Evolutionary conservation across 2,888 invertebrate genomes (phyloP).

Genomic region (Antheraea assamensis): DNA sequence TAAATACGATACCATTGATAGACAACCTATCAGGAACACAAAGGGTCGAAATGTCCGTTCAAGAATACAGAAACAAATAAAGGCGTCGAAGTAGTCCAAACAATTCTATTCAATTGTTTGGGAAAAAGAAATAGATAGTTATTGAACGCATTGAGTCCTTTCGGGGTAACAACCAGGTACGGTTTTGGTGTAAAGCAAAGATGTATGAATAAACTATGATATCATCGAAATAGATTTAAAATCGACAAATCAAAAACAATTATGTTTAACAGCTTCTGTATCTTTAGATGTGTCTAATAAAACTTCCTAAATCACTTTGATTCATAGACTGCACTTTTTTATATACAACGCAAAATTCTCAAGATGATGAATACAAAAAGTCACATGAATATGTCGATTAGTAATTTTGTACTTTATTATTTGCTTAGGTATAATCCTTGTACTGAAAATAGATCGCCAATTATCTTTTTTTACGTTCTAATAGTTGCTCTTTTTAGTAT

Average conservation of each 20-base stretch:
- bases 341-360: too few relatives aligned
- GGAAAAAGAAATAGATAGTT: constrained; percentile 18
- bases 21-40: neutral
- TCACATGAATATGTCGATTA: too few relatives aligned
- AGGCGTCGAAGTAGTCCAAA: constrained; percentile 14
- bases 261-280: too few relatives aligned
- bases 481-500: neutral
- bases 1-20: constrained; percentile 8
- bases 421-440: too few relatives aligned
- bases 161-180: constrained; percentile 14
- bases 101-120: constrained; percentile 21
- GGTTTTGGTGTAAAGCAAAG: neutral
- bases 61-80: constrained; percentile 16
- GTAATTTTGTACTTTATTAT: too few relatives aligned
- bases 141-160: constrained; percentile 20
- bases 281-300: too few relatives aligned
- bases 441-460: too few relatives aligned
- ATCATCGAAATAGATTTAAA: neutral
- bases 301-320: too few relatives aligned
- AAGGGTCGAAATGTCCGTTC: constrained; percentile 8
- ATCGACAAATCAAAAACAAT: neutral
- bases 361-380: too few relatives aligned
- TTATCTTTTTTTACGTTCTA: too few relatives aligned
- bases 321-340: too few relatives aligned
- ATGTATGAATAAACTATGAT: neutral